A percentile compares a stretch with the other conserved stretches of the same genome.
Evolutionary conservation across 2,797 vertebrate genomes (phyloP).

Genomic region (Lepidocolaptes lacrymiger): DNA sequence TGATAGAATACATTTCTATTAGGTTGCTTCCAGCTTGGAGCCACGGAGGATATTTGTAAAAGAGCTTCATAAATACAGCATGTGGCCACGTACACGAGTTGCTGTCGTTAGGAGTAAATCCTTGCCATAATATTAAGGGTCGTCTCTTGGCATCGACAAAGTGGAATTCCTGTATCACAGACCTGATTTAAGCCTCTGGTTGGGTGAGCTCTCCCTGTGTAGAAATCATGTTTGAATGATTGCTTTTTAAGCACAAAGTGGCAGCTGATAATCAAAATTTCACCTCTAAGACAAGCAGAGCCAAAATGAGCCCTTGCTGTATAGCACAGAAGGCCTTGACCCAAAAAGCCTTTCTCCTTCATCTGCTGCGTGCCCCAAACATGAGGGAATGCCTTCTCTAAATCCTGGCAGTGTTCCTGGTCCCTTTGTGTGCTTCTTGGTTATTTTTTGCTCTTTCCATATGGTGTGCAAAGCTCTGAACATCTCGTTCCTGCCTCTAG

Average conservation of each 20-base stretch:
- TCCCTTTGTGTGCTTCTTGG: not conserved
- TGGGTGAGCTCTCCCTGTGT: not conserved
- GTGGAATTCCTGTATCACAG: not conserved
- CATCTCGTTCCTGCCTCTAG: not conserved
- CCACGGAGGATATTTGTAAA: not conserved
- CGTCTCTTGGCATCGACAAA: not conserved
- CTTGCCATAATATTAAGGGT: not conserved
- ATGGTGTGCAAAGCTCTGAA: not conserved
- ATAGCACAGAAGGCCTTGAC: not conserved
- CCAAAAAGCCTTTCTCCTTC: not conserved
- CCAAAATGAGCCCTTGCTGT: not conserved
- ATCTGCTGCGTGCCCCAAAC: not conserved
- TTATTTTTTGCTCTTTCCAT: conserved; percentile 15
- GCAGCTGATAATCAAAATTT: not conserved
- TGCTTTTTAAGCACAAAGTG: not conserved
- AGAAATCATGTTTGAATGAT: not conserved
- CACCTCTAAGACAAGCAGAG: not conserved
- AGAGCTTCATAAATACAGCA: not conserved
- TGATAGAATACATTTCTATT: conserved; percentile 41
- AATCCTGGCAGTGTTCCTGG: not conserved
- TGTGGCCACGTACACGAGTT: not conserved
- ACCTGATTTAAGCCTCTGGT: not conserved
- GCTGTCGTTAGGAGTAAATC: not conserved
- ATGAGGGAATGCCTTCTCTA: not conserved
- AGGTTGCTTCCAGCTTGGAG: conserved; percentile 7